Percentiles rank a stretch among this genome's conserved stretches.
Evolutionary conservation across 1,140 invertebrate genomes (phyloP).

Genomic region (Diploscapter pachys): DNA sequence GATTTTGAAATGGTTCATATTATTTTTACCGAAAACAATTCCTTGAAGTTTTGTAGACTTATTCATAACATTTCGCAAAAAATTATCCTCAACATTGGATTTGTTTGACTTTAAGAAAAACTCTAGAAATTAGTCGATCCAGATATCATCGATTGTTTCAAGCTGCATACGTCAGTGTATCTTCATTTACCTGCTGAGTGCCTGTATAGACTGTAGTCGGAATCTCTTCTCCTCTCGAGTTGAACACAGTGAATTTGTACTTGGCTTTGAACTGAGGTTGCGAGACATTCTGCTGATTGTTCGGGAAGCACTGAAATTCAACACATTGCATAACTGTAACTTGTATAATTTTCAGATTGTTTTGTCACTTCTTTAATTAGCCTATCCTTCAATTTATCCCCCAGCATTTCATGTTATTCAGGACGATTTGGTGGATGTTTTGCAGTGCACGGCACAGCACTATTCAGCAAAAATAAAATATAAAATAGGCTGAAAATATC

Average conservation of each 20-base stretch:
- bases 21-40: not conserved
- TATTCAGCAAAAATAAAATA: too few relatives aligned
- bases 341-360: too few relatives aligned
- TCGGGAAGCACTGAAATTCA: constrained; percentile 40
- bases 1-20: constrained; percentile 2
- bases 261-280: constrained; percentile 50
- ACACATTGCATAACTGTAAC: not conserved
- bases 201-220: constrained; percentile 56
- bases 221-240: constrained; percentile 50
- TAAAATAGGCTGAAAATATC: too few relatives aligned
- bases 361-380: too few relatives aligned
- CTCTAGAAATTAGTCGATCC: too few relatives aligned
- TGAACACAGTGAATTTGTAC: constrained; percentile 50
- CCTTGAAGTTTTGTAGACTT: not conserved
- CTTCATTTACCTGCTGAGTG: constrained; percentile 46
- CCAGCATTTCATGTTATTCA: too few relatives aligned
- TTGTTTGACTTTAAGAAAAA: too few relatives aligned
- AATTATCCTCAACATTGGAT: not conserved
- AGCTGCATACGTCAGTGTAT: not conserved
- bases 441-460: too few relatives aligned
- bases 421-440: too few relatives aligned
- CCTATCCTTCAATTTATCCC: too few relatives aligned
- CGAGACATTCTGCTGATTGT: constrained; percentile 20
- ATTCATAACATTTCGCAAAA: constrained; percentile 13
- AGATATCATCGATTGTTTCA: too few relatives aligned